Conservation (phyloP, 30 jellyfish, hydroid and myxozoan genomes). For the Nemopilema nomurai region DNA sequence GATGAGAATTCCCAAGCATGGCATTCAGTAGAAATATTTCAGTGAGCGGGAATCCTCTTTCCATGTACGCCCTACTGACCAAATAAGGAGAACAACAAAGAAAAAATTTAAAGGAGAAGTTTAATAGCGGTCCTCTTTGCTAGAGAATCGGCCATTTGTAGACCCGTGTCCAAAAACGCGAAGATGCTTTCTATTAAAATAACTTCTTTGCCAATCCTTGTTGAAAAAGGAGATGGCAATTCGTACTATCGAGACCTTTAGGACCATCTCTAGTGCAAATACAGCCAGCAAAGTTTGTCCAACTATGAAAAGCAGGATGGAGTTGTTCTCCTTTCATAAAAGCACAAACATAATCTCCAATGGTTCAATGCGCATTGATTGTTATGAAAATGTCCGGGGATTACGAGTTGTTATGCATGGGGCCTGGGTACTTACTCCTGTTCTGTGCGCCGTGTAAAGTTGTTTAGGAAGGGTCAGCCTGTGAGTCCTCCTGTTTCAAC, state of each 20-base stretch:
- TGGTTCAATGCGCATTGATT: constrained; percentile 66
- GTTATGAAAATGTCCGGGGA: constrained; percentile 72
- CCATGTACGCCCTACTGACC: constrained; percentile 59
- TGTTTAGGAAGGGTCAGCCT: constrained; percentile 62
- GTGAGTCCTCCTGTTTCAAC: constrained; percentile 52
- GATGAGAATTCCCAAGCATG: neutral
- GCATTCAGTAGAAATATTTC: constrained; percentile 10
- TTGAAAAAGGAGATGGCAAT: constrained; percentile 10
- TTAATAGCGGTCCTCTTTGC: constrained; percentile 18
- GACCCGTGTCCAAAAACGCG: constrained; percentile 13
- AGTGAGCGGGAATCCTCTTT: constrained; percentile 41
- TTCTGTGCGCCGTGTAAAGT: constrained; percentile 35
- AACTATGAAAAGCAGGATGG: constrained; percentile 62
- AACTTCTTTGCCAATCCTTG: constrained; percentile 14
- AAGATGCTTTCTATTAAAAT: neutral
- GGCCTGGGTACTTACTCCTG: constrained; percentile 61
- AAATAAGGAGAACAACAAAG: constrained; percentile 47
- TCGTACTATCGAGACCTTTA: neutral
- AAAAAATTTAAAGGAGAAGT: constrained; percentile 19
- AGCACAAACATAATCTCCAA: constrained; percentile 63
- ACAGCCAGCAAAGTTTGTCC: constrained; percentile 73
- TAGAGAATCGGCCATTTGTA: constrained; percentile 49
- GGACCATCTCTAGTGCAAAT: constrained; percentile 56
- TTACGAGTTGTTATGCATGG: constrained; percentile 45
- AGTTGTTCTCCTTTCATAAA: constrained; percentile 64